phyloP scores from a whole-genome alignment of 1,140 invertebrate genomes.

The Stenopsyche tienmushanensis region DNA sequence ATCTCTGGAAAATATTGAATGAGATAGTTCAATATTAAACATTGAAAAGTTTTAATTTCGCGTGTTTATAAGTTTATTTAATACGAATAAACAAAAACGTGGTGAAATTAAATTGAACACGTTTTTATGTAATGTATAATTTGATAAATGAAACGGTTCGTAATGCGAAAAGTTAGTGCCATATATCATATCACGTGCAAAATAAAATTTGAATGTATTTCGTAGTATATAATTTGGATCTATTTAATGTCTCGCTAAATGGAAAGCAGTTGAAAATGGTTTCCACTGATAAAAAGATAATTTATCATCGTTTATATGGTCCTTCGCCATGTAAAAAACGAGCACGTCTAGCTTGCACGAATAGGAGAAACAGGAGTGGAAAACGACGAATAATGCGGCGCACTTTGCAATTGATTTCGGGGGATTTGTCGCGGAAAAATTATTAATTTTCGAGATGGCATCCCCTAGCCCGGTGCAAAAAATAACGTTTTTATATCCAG shows the following conservation, averaged over 20 bases:
- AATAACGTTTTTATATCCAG: conserved; percentile 21
- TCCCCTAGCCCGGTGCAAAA: conserved; percentile 1
- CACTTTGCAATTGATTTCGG: not conserved
- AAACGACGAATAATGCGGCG: no score
- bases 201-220: conserved; percentile 13
- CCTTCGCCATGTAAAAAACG: no score
- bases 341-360: no score
- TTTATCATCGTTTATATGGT: no score
- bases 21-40: no score
- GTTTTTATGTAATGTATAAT: not conserved
- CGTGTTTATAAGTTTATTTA: no score
- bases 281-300: not conserved
- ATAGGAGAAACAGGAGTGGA: no score
- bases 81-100: no score
- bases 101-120: not conserved
- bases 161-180: conserved; percentile 6
- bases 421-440: not conserved
- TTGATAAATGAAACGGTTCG: not conserved
- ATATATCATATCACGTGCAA: conserved; percentile 20
- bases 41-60: no score
- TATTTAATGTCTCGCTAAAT: not conserved
- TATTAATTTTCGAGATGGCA: conserved; percentile 15
- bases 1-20: no score
- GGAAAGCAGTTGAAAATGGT: not conserved
- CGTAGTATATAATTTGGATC: not conserved